Conservation (phyloP, 2,113 vertebrate species). For the Salvelinus fontinalis region DNA sequence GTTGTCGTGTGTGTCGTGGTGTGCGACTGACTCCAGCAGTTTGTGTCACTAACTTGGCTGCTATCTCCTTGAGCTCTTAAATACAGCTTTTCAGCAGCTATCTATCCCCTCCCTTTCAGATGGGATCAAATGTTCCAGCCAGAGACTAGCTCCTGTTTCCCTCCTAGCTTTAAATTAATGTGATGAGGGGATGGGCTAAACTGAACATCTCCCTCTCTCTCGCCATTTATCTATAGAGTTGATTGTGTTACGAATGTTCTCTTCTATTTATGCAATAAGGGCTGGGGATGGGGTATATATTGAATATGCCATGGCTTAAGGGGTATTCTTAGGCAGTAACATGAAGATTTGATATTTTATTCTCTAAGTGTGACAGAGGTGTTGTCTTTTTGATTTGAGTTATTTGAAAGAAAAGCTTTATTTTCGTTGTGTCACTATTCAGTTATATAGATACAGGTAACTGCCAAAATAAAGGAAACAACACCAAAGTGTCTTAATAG, state of each 20-base stretch:
- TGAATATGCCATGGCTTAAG: no score
- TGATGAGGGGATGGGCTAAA: constrained; percentile 47
- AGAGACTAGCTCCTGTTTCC: constrained; percentile 57
- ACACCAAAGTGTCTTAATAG: no score
- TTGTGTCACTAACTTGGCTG: constrained; percentile 15
- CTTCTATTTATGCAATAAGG: constrained; percentile 19
- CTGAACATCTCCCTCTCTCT: neutral
- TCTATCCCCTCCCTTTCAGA: constrained; percentile 62
- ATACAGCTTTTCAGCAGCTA: constrained; percentile 66
- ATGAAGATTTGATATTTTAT: no score
- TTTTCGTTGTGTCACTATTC: no score
- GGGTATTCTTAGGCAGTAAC: no score
- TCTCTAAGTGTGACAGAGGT: no score
- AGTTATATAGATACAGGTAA: no score
- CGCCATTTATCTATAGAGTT: constrained; percentile 51
- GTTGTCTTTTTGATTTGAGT: no score
- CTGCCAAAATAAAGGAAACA: no score
- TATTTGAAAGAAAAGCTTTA: no score
- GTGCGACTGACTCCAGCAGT: no score
- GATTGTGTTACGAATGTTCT: constrained; percentile 55
- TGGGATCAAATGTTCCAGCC: constrained; percentile 67
- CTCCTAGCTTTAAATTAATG: constrained; percentile 49
- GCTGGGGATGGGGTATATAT: neutral
- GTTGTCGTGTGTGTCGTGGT: no score
- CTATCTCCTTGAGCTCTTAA: constrained; percentile 67